Evolutionary conservation across 2,888 invertebrate genomes (phyloP).

Genomic region (Diaphora mendica): DNA sequence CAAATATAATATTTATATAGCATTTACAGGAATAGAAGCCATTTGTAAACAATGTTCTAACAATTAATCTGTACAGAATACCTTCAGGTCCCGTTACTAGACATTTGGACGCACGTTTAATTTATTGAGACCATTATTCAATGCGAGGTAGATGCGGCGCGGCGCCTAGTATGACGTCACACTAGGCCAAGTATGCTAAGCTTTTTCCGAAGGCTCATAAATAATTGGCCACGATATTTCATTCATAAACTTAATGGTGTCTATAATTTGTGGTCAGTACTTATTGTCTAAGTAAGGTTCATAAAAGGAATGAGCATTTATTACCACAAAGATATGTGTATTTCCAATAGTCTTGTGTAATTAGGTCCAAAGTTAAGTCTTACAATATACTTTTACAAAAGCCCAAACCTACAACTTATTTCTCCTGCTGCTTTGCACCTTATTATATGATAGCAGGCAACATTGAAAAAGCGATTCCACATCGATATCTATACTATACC

Average conservation of each 20-base stretch:
- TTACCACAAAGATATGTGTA: background rate
- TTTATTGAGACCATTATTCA: slow-evolving; percentile 70
- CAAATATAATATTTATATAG: background rate
- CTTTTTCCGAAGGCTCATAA: slow-evolving; percentile 51
- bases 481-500: background rate
- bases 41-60: slow-evolving; percentile 29
- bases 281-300: slow-evolving; percentile 16
- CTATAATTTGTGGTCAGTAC: slow-evolving; percentile 58
- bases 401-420: too few species aligned
- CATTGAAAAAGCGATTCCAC: too few species aligned
- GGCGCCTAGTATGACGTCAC: slow-evolving; percentile 54
- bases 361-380: too few species aligned
- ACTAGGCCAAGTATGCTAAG: slow-evolving; percentile 53
- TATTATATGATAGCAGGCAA: too few species aligned
- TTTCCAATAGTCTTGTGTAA: background rate
- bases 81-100: slow-evolving; percentile 55
- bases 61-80: slow-evolving; percentile 61
- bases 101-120: slow-evolving; percentile 67
- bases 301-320: background rate
- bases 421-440: too few species aligned
- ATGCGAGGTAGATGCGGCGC: slow-evolving; percentile 47
- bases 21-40: slow-evolving; percentile 10
- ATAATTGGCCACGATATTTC: slow-evolving; percentile 56
- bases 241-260: slow-evolving; percentile 62
- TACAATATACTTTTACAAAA: too few species aligned